Base-by-base conservation (phyloP, 2,888 invertebrate species). In the Formica aserva region DNA sequence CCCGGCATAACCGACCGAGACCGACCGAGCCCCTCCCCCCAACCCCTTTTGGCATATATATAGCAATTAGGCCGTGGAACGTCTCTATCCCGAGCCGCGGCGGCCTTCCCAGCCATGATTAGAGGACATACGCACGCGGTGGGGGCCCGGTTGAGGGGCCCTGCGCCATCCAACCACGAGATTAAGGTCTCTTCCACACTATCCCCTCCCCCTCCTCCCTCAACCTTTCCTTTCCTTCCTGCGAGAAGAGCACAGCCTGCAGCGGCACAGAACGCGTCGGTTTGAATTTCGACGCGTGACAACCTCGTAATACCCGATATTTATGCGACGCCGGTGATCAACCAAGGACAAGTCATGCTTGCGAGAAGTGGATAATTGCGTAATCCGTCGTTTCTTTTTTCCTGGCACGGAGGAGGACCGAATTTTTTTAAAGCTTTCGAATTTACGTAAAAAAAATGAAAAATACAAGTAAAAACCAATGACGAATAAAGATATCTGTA, bases 41-140 rank as follows among this genome's bases (percentile, higher is more conserved):
- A 71, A 72, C 78, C 86, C 85, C 84, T 86, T 83, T 82, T 88
- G 87, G 90, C 90, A 91, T 89, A 92, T 91, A 92, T 92, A 91
- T 90, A 92, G 93, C 93, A 93, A 93, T 93, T 92, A 93, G 92
- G 91, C 87, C 88, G 90, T 89, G 91, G 92, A 92, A 93, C 92
- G 91, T 93, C 93, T 93, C 92, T 93, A 93, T 93, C 91, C 90
- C 83, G 87, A 77, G 80, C 87, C 86, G 85, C 83, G 92, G 91
- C 92, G 93, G 92, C 92, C 92, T 92, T 92, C 90, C 89, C 90
- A 91, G 83, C 87, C 92, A 92, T 92, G 93, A 93, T 93, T 93
- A 93, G 92, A 93, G 93, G 92, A 93, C 91, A 88, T 91, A 89
- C 87, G 85, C 89, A 89, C 87, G 86, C 90, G 86, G 82, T 80